Percentiles rank a stretch among this genome's conserved stretches.
These are phyloP conservation scores for Recurvirostra avosetta DNA, from an alignment of 2,113 vertebrate species.

Conservation along the genomic window DNA sequence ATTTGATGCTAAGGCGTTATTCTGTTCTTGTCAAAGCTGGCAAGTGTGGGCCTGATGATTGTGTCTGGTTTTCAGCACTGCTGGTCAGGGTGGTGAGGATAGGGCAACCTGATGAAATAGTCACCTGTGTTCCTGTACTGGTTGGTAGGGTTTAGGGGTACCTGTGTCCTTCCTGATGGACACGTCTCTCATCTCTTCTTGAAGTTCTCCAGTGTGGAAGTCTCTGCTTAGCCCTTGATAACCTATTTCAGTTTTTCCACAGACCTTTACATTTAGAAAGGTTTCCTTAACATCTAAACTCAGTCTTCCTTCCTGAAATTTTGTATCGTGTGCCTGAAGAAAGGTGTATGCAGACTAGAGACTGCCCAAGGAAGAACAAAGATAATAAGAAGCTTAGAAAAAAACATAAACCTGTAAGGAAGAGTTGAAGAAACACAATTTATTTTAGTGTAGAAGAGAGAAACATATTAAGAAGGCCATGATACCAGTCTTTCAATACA, in stretches of 20 bases:
- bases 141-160: not conserved
- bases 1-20: not conserved
- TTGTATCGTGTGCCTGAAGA: not conserved
- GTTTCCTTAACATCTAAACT: not conserved
- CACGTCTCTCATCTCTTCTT: not conserved
- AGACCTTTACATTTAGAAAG: not conserved
- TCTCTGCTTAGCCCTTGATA: not conserved
- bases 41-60: not conserved
- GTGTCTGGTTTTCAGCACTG: not conserved
- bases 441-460: not conserved
- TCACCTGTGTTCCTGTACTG: accelerated
- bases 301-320: not conserved
- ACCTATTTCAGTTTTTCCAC: not conserved
- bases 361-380: not conserved
- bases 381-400: not conserved
- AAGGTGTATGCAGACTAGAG: not conserved
- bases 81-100: not conserved
- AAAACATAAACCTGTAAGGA: not conserved
- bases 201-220: not conserved
- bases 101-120: not conserved
- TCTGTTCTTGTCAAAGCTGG: not conserved
- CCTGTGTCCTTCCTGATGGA: not conserved
- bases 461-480: not conserved
- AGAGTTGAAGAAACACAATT: not conserved
- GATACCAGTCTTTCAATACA: not conserved